A percentile compares a stretch with the other conserved stretches of the same genome.
These are phyloP conservation scores for Channa striata DNA, from an alignment of 2,797 vertebrate species.

Conservation along the genomic window DNA sequence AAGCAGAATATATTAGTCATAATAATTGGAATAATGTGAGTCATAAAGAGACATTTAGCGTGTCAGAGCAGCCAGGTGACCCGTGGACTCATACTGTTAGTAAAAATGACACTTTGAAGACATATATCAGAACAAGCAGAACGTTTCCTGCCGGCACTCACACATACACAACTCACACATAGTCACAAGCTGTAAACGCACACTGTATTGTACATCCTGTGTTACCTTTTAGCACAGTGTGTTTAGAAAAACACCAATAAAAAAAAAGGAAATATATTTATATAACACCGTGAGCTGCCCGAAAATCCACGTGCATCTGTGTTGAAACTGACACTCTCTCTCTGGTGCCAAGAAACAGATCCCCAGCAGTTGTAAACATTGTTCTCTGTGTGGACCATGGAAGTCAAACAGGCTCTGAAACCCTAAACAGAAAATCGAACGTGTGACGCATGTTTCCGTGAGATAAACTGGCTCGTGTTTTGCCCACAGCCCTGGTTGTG, in stretches of 20 bases:
- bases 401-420: constrained; percentile 25
- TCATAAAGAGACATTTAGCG: constrained; percentile 45
- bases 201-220: neutral
- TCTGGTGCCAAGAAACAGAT: constrained; percentile 9
- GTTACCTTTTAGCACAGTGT: constrained; percentile 16
- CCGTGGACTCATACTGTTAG: constrained; percentile 41
- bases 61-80: constrained; percentile 63
- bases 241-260: constrained; percentile 1
- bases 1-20: constrained; percentile 60
- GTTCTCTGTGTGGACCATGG: constrained; percentile 31
- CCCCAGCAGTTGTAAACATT: constrained; percentile 46
- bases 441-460: too few species aligned
- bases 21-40: constrained; percentile 50
- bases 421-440: constrained; percentile 12
- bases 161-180: neutral
- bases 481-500: neutral
- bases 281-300: constrained; percentile 5
- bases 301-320: neutral
- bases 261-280: neutral
- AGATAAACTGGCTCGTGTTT: neutral
- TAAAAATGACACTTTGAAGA: constrained; percentile 33
- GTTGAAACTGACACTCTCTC: constrained; percentile 6
- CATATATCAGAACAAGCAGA: constrained; percentile 15
- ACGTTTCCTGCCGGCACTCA: constrained; percentile 14
- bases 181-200: neutral